Base-by-base conservation (phyloP, 2,113 vertebrate species). In the Passer domesticus region DNA sequence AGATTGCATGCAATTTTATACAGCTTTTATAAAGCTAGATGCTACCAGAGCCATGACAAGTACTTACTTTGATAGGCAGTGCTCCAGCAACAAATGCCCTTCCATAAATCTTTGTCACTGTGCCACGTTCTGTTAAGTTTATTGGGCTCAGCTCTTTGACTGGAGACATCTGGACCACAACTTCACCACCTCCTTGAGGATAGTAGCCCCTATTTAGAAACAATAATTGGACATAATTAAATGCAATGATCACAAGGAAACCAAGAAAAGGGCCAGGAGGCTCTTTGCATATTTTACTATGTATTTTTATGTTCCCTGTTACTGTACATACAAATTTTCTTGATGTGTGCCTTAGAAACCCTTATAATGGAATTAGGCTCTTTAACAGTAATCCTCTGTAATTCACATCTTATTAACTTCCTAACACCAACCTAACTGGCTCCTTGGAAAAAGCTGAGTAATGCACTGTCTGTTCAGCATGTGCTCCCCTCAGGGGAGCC, bases 121-220 rank as follows among this genome's bases (percentile, higher is more conserved):
- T 98, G 89, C 99, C 99, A 97, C 99, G 98, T 76, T 99, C 99
- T 15, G 93, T 99, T 97, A 99, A 97, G 91, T 96, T 98, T 89
- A 99, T 95, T 12, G 99, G 98, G 74, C 84, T 98, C 95, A 99
- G 89, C 79, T 98, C 98, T 90, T 99, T 99, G 75, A 99, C 95
- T 7, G 99, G 99, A 31, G 98, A 98, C 81, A 99, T 98, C 31
- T 92, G 98, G 68, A 98, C 87, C 47, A 98, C 35, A 74, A 99
- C 98, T 97, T 99, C 99, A 22, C 99, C 99, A 5, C 99, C 99
- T 25, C 99, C 99, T 91, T 99, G 99, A 59, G 99, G 99, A 89
- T 99, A 99, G 97, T 99, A 99, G 35, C 99, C 99, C 95, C 99
- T 99, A 7, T 79, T 68, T 81, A 94, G 55, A 95, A 87, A 83